Evolutionary conservation across 1,140 invertebrate species (phyloP), one percentile per base, ranked within the genome.

Genomic region (Parasteatoda tepidariorum): DNA sequence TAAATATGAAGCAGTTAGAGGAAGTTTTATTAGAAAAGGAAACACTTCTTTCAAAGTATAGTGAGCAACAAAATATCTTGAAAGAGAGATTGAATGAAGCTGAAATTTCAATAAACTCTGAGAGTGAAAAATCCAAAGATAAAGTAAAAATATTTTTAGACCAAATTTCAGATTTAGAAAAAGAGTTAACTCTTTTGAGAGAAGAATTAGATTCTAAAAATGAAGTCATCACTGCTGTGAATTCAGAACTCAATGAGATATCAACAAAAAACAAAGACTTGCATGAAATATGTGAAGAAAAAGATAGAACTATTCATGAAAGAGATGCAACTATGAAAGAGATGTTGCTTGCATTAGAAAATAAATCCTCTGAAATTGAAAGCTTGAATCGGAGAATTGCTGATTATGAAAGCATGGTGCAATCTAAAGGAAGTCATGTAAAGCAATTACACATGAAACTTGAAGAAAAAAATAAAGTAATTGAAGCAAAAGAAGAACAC

Each of bases 121-220:
- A 67, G 33, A 31, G 38, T 34, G n/a, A 9, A 2, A 26, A 59
- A 59, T 13, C n/a, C 9, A 59, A 48, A 55, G 79, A 73, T 62
- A 64, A 73, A 26, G 28, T 33, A 6, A 48, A 71, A 11, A 26
- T 57, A 18, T 33, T 83, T 5, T 33, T 73, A 24, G 59, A 62
- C 13, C 79, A 83, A 31, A 73, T 83, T 30, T 31, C 55, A 18
- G 57, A 83, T 6, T 54, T 73, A 33, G 79, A 83, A 73, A 83
- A 26, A 11, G 67, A 73, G 34, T 6, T 73, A 6, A 18, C 18
- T 30, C 4, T 28, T 33, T 11, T 73, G 5, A 54, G 48, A 54
- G 68, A 59, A 6, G 79, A 83, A n/a, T 54, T 83, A 13, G 15
- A 1, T n/a, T 57, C 30, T 2, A 79, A 79, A 71, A 33, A 1